Conservation (phyloP, 2,113 vertebrate species). For the Blennius ocellaris region DNA sequence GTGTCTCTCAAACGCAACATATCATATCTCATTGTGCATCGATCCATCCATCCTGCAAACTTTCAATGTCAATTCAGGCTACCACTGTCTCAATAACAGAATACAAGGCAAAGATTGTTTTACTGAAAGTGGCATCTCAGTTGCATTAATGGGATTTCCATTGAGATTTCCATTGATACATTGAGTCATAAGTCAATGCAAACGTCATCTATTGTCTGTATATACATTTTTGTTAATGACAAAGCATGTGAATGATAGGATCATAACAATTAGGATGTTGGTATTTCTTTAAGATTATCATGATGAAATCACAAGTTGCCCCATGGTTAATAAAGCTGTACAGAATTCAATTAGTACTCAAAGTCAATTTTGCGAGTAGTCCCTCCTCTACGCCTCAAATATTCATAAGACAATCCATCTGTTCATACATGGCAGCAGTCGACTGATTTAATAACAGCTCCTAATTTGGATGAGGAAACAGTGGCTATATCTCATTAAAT, state of each 20-base stretch:
- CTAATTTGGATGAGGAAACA: slow-evolving; percentile 68
- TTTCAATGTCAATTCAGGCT: too few species aligned
- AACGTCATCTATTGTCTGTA: too few species aligned
- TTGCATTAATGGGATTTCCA: too few species aligned
- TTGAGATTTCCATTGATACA: too few species aligned
- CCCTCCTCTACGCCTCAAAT: slow-evolving; percentile 64
- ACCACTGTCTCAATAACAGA: too few species aligned
- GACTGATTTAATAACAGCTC: slow-evolving; percentile 71
- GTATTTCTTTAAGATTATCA: slow-evolving; percentile 6
- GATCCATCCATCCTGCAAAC: too few species aligned
- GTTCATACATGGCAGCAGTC: slow-evolving; percentile 62
- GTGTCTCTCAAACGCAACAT: slow-evolving; percentile 67
- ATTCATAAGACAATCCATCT: slow-evolving; percentile 77
- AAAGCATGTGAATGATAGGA: background rate
- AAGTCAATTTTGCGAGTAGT: slow-evolving; percentile 62
- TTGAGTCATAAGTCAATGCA: too few species aligned
- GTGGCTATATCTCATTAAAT: slow-evolving; percentile 71
- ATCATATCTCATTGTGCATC: slow-evolving; percentile 37
- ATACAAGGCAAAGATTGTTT: too few species aligned
- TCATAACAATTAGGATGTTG: slow-evolving; percentile 15
- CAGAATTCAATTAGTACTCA: slow-evolving; percentile 66
- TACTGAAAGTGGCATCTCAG: too few species aligned
- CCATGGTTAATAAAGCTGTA: slow-evolving; percentile 49
- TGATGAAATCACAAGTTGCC: slow-evolving; percentile 11
- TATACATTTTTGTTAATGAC: too few species aligned